Evolutionary conservation across 1,140 invertebrate species (phyloP), one percentile per base, ranked within the genome.

Genomic region (Macrocentrus cingulum): DNA sequence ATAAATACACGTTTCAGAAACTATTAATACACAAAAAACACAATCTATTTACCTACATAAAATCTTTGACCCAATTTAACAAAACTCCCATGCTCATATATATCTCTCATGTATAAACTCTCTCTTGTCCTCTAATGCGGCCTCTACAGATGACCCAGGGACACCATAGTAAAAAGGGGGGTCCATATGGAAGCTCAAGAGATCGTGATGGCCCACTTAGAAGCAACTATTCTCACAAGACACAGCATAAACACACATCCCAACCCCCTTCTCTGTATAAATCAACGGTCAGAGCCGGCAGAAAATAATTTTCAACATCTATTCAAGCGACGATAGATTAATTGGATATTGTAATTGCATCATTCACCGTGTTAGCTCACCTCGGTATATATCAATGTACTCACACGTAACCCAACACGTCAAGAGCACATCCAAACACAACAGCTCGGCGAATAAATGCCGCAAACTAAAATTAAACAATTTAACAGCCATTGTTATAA

Each of bases 181-280:
- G 49, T n/a, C 54, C 54, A n/a, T 45, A 49, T 39, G 54, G 41
- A 36, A 22, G 39, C 42, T 32, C 19, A 39, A 13, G 23, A 16
- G 29, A 2, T 20, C 7, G 20, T 22, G 34, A 8, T 22, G 54
- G 36, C 34, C 45, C 54, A 56, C 44, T 56, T 48, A 23, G 52
- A 36, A 56, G n/a, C 54, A 37, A 56, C 49, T 44, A 56, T 49
- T 49, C 44, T 56, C 44, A 13, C n/a, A n/a, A n/a, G n/a, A n/a
- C n/a, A n/a, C n/a, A n/a, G n/a, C n/a, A n/a, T n/a, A n/a, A n/a
- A n/a, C n/a, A n/a, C n/a, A n/a, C n/a, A n/a, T n/a, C n/a, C n/a
- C n/a, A n/a, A n/a, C n/a, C n/a, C n/a, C n/a, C n/a, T n/a, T n/a
- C n/a, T n/a, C n/a, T n/a, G n/a, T n/a, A n/a, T n/a, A n/a, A n/a